These are phyloP conservation scores for Coelopa frigida DNA, from an alignment of 1,140 invertebrate genomes.

Conservation along the genomic window DNA sequence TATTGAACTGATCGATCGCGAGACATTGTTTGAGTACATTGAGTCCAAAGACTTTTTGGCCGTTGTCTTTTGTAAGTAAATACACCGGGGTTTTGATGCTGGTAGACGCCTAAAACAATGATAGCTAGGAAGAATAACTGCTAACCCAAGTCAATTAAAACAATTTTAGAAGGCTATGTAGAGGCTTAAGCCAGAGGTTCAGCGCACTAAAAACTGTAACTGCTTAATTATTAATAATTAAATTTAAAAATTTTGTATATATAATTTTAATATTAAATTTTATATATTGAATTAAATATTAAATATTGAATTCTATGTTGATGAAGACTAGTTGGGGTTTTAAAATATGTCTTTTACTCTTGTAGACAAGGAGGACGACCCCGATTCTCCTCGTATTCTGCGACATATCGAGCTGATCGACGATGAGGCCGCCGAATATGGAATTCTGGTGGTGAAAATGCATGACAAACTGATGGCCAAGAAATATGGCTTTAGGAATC, in stretches of 20 bases:
- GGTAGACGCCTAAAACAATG: too few species aligned
- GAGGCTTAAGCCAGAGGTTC: too few species aligned
- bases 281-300: too few species aligned
- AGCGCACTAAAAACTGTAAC: constrained; percentile 46
- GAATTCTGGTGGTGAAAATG: constrained; percentile 86
- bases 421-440: constrained; percentile 84
- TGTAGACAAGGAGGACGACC: constrained; percentile 76
- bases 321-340: constrained; percentile 1
- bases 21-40: constrained; percentile 77
- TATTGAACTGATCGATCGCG: constrained; percentile 83
- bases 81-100: neutral
- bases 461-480: constrained; percentile 87
- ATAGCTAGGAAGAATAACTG: too few species aligned
- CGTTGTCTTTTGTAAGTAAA: constrained; percentile 83
- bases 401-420: constrained; percentile 85
- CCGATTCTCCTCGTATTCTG: constrained; percentile 64
- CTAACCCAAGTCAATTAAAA: too few species aligned
- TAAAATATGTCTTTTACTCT: constrained; percentile 11
- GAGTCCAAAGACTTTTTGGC: constrained; percentile 87
- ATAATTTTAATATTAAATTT: constrained; percentile 4
- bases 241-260: constrained; percentile 10
- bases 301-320: too few species aligned
- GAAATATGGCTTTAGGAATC: constrained; percentile 84
- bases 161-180: too few species aligned
- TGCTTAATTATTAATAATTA: constrained; percentile 22